phyloP scores from a whole-genome alignment of 2,888 invertebrate genomes.

The Teinopalpus imperialis region DNA sequence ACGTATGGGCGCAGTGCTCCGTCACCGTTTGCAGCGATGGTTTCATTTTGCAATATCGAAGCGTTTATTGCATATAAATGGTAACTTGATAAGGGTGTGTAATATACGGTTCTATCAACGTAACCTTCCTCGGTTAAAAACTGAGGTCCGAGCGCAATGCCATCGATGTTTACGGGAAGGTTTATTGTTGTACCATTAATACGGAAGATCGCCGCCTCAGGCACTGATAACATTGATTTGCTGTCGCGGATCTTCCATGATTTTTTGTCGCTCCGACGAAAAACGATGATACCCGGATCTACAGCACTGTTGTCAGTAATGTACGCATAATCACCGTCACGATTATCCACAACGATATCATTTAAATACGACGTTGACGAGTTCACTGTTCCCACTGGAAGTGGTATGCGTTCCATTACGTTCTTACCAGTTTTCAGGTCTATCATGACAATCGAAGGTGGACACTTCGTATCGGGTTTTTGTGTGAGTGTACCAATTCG shows the following conservation, averaged over 20 bases:
- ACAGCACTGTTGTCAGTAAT: conserved; percentile 86
- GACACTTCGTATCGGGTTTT: conserved; percentile 80
- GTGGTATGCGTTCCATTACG: conserved; percentile 80
- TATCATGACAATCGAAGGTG: conserved; percentile 85
- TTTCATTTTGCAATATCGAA: conserved; percentile 80
- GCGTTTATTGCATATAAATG: conserved; percentile 85
- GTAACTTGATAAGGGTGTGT: conserved; percentile 85
- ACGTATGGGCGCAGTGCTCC: conserved; percentile 72
- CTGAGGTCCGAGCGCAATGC: conserved; percentile 86
- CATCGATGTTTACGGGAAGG: conserved; percentile 84
- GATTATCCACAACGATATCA: conserved; percentile 87
- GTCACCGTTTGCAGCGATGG: conserved; percentile 53
- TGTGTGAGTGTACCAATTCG: conserved; percentile 83
- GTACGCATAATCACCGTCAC: conserved; percentile 86
- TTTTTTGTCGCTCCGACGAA: conserved; percentile 82
- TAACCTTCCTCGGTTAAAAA: conserved; percentile 54
- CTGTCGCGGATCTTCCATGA: conserved; percentile 87
- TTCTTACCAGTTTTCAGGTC: conserved; percentile 84
- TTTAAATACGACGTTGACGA: conserved; percentile 84
- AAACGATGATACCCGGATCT: conserved; percentile 88
- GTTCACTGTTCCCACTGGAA: conserved; percentile 83
- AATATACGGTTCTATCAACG: conserved; percentile 83
- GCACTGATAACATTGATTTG: conserved; percentile 83
- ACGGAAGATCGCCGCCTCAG: conserved; percentile 81
- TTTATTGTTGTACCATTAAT: conserved; percentile 82